Evolutionary conservation across 1,140 invertebrate genomes (phyloP), one percentile per base, ranked within the genome.

Genomic region (Sinella curviseta): DNA sequence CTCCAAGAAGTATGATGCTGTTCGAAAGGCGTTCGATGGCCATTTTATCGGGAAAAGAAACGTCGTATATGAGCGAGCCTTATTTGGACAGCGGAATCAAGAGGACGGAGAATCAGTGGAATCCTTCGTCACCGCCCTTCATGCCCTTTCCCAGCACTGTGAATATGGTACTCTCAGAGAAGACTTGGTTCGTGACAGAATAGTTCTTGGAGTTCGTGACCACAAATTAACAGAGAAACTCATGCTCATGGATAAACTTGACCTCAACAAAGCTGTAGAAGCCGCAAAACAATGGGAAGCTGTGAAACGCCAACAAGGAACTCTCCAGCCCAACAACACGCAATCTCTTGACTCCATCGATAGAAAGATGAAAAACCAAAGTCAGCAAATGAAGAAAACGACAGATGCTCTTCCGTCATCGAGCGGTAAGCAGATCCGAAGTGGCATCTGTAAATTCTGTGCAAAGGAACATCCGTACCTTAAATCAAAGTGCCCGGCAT

Each of bases 181-280:
- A 2, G 79, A 80, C 17, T 33, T 80, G 30, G 31, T 80, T 55
- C 35, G 77, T 31, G 79, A 80, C 74, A 77, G 83, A 34, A 84
- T 87, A 16, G 84, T 87, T 17, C 82, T 86, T 31, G 86, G 85
- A 24, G 85, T 86, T 1, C 28, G 77, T 0, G 83, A 86, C 76
- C 78, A 83, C 20, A 24, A 54, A n/a, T 33, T 84, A 2, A 84
- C 85, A 77, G 83, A 86, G 80, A 84, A 78, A 75, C 70, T 87
- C 28, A 77, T 86, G 35, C 78, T 84, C 77, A 83, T 82, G 24
- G 57, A 77, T 14, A 81, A 84, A 48, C 79, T 87, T 36, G 85
- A 77, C 0, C 67, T 86, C n/a, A 77, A 82, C 26, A 82, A 84
- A 77, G 85, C 84, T 20, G 78, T 86, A 0, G 74, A 83, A n/a